These are phyloP conservation scores for Seriola aureovittata DNA, from an alignment of 2,113 vertebrate genomes.

Conservation along the genomic window DNA sequence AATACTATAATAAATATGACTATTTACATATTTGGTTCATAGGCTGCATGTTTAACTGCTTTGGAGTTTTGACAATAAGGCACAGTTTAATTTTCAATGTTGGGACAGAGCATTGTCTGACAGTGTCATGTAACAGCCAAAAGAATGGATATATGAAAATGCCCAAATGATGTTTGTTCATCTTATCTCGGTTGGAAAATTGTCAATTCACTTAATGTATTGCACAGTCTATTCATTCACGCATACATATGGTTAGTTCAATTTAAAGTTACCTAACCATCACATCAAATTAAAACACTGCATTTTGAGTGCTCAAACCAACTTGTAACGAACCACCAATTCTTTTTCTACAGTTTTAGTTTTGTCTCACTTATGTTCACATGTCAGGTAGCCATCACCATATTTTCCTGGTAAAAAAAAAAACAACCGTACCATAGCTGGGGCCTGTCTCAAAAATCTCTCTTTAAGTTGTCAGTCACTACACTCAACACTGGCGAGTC, in stretches of 20 bases:
- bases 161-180: neutral
- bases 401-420: conserved; percentile 1
- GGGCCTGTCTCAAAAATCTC: conserved; percentile 10
- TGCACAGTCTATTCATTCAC: conserved; percentile 38
- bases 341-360: neutral
- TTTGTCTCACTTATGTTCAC: neutral
- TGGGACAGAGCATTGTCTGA: conserved; percentile 2
- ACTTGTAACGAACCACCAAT: conserved; percentile 1
- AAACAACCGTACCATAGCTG: neutral
- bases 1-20: conserved; percentile 63
- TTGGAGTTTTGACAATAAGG: conserved; percentile 26
- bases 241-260: neutral
- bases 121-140: conserved; percentile 3
- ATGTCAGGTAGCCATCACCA: conserved; percentile 36
- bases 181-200: neutral
- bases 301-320: conserved; percentile 5
- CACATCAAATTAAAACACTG: neutral
- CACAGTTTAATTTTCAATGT: conserved; percentile 20
- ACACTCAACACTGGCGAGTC: neutral
- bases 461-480: neutral
- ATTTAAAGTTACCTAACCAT: neutral
- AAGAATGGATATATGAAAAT: conserved; percentile 4
- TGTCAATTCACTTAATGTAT: conserved; percentile 16
- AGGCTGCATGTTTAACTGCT: conserved; percentile 24
- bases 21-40: conserved; percentile 58